Evolutionary conservation across 37 sponge, comb jelly and placozoan species (phyloP).

Genomic region (Theonella swinhoei): DNA sequence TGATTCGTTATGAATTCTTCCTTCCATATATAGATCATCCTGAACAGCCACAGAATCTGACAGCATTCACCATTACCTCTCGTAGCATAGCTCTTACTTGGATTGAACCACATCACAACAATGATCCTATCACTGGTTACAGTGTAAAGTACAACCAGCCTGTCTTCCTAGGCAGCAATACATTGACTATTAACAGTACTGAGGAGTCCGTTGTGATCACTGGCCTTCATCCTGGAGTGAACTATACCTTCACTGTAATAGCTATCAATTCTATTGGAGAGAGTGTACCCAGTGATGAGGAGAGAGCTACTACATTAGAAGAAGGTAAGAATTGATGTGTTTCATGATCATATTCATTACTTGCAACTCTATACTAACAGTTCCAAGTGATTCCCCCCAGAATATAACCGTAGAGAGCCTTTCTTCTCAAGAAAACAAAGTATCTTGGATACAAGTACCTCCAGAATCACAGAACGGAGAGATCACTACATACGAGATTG

Average conservation of each 20-base stretch:
- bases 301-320: constrained; percentile 24
- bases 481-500: too few relatives aligned
- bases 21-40: too few relatives aligned
- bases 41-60: constrained; percentile 42
- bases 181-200: background rate
- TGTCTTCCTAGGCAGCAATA: constrained; percentile 14
- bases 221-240: constrained; percentile 49
- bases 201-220: constrained; percentile 10
- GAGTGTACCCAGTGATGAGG: constrained; percentile 34
- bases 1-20: too few relatives aligned
- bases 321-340: constrained; percentile 31
- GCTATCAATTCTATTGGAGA: constrained; percentile 60
- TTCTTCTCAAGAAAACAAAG: too few relatives aligned
- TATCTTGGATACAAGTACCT: too few relatives aligned
- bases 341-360: background rate
- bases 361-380: too few relatives aligned
- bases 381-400: too few relatives aligned
- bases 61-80: constrained; percentile 11
- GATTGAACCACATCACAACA: constrained; percentile 70
- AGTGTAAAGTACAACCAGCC: constrained; percentile 3
- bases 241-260: constrained; percentile 53
- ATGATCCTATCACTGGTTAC: constrained; percentile 63
- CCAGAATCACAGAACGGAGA: too few relatives aligned
- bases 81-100: constrained; percentile 18
- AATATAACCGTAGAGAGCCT: too few relatives aligned